Evolutionary conservation across 1,140 invertebrate genomes (phyloP).

Genomic region (Drosophila pruinosa): DNA sequence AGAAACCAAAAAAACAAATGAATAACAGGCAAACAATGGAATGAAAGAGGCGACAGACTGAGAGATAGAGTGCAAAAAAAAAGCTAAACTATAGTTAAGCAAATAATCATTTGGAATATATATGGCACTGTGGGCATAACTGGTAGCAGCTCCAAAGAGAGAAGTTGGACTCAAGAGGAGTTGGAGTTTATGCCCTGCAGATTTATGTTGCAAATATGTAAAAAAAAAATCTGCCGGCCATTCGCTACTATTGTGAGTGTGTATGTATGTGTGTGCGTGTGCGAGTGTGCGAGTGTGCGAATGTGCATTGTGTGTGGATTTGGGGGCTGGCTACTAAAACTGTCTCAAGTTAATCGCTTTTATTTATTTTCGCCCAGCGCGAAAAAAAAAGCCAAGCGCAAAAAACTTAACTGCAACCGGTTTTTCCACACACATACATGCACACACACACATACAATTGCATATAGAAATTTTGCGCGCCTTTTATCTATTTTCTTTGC

Average conservation of each 20-base stretch:
- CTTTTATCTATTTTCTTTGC: slow-evolving; percentile 75
- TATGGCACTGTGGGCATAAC: background rate
- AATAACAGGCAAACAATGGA: slow-evolving; percentile 14
- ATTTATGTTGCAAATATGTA: slow-evolving; percentile 46
- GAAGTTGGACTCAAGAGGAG: background rate
- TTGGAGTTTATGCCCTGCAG: slow-evolving; percentile 34
- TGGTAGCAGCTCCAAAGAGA: background rate
- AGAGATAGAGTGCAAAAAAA: background rate
- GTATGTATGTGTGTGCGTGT: slow-evolving; percentile 1
- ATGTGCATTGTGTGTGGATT: slow-evolving; percentile 10
- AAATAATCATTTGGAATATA: slow-evolving; percentile 18
- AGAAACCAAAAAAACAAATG: slow-evolving; percentile 5
- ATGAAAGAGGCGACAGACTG: background rate
- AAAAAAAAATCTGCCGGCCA: background rate
- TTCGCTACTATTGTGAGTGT: too few species aligned
- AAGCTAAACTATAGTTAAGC: slow-evolving; percentile 11
- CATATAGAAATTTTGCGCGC: slow-evolving; percentile 64
- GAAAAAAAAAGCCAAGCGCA: slow-evolving; percentile 45
- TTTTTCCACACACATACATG: slow-evolving; percentile 68
- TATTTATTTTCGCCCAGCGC: slow-evolving; percentile 76
- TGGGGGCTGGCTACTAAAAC: slow-evolving; percentile 66
- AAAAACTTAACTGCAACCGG: slow-evolving; percentile 73
- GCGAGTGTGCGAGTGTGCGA: background rate
- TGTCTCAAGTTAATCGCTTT: slow-evolving; percentile 81
- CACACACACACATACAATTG: slow-evolving; percentile 6